Evolutionary conservation across 2,797 vertebrate species (phyloP).

Genomic region (Xiphophorus birchmanni): DNA sequence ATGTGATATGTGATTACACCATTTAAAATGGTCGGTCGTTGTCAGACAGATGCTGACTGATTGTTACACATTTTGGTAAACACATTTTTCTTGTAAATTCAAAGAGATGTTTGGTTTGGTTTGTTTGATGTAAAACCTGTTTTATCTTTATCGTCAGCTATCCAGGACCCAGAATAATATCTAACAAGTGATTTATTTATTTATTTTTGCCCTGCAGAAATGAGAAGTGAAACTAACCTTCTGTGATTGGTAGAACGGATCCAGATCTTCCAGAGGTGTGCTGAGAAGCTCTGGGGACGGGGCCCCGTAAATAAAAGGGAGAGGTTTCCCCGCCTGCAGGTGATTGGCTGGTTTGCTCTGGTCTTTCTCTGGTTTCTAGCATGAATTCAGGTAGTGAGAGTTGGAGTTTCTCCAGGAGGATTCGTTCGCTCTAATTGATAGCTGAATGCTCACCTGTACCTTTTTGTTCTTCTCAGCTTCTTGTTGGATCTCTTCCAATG

Average conservation of each 20-base stretch:
- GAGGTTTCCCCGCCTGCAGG: conserved; percentile 86
- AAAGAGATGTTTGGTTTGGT: no score
- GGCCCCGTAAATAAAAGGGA: conserved; percentile 90
- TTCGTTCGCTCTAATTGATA: neutral
- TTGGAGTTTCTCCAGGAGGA: neutral
- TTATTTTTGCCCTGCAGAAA: neutral
- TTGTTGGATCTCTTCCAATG: conserved; percentile 80
- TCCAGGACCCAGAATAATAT: neutral
- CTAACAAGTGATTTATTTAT: neutral
- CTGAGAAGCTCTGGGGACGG: conserved; percentile 82
- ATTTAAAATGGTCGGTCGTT: no score
- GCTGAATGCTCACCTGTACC: conserved; percentile 22
- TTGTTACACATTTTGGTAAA: no score
- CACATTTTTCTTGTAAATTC: no score
- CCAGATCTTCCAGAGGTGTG: conserved; percentile 89
- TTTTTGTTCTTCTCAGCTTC: conserved; percentile 14
- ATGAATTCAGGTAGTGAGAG: neutral
- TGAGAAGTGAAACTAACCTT: conserved; percentile 76
- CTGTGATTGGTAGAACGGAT: conserved; percentile 88
- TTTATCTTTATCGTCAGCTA: no score
- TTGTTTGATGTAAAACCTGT: no score
- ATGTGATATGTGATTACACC: no score
- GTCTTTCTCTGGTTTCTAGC: conserved; percentile 74
- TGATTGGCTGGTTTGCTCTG: conserved; percentile 80
- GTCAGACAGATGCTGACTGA: no score